These are phyloP conservation scores for Prolemur simus DNA, from an alignment of 2,113 vertebrate species.

Conservation along the genomic window DNA sequence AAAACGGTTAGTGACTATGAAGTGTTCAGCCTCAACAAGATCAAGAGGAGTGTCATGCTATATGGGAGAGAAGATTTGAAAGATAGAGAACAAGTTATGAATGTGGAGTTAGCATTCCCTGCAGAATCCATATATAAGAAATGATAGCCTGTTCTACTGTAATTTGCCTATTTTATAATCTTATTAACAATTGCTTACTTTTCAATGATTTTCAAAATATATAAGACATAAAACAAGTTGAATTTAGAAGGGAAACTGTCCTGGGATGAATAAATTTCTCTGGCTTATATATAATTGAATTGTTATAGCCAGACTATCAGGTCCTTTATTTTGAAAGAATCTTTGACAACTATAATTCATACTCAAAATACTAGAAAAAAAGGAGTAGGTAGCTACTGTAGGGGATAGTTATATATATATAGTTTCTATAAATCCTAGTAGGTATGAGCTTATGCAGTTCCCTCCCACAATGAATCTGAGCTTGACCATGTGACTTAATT, in stretches of 20 bases:
- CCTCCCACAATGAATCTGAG: background rate
- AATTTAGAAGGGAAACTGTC: background rate
- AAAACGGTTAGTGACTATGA: conserved; percentile 18
- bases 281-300: background rate
- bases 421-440: background rate
- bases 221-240: background rate
- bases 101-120: background rate
- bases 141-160: background rate
- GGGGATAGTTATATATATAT: background rate
- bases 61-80: background rate
- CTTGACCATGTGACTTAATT: background rate
- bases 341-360: background rate
- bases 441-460: background rate
- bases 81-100: background rate
- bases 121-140: background rate
- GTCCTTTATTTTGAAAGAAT: background rate
- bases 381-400: background rate
- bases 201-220: background rate
- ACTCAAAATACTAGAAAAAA: background rate
- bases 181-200: background rate
- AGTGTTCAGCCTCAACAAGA: background rate
- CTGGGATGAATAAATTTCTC: background rate
- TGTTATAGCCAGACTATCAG: background rate
- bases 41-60: background rate
- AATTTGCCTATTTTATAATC: background rate